These are phyloP conservation scores for Hypocryptadius cinnamomeus DNA, from an alignment of 2,113 vertebrate genomes.

Conservation along the genomic window DNA sequence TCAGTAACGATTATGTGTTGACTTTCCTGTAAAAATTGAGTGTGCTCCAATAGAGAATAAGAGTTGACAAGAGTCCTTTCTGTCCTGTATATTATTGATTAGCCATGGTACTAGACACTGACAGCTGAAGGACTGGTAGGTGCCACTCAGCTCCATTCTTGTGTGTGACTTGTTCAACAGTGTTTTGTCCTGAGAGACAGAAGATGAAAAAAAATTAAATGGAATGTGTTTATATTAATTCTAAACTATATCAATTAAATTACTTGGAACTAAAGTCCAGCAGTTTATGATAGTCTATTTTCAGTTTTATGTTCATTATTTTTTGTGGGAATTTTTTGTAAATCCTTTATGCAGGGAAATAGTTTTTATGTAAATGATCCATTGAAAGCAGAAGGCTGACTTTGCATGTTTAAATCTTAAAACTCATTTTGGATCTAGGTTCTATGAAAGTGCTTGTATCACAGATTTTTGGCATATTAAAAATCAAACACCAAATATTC, in stretches of 20 bases:
- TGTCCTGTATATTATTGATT: slow-evolving; percentile 12
- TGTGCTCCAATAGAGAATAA: neutral
- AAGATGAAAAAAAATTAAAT: neutral
- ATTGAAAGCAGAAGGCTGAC: neutral
- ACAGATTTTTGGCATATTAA: neutral
- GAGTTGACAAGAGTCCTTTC: slow-evolving; percentile 7
- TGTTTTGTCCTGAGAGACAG: neutral
- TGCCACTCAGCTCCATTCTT: neutral
- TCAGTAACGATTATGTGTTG: neutral
- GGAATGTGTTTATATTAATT: slow-evolving; percentile 14
- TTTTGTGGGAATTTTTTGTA: neutral
- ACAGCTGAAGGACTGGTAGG: slow-evolving; percentile 27
- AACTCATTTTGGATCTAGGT: neutral
- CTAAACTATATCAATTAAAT: slow-evolving; percentile 8
- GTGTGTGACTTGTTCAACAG: neutral
- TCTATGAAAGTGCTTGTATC: neutral
- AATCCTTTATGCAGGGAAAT: neutral
- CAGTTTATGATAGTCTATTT: neutral
- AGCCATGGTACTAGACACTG: neutral
- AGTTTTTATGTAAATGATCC: neutral
- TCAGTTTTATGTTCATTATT: neutral
- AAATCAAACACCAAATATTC: neutral
- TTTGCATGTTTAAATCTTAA: neutral
- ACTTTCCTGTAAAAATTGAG: slow-evolving; percentile 24
- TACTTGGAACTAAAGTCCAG: slow-evolving; percentile 2